A percentile compares a stretch with the other conserved stretches of the same genome.
Conservation (phyloP, 2,113 vertebrate species). For the Halichoerus grypus region DNA sequence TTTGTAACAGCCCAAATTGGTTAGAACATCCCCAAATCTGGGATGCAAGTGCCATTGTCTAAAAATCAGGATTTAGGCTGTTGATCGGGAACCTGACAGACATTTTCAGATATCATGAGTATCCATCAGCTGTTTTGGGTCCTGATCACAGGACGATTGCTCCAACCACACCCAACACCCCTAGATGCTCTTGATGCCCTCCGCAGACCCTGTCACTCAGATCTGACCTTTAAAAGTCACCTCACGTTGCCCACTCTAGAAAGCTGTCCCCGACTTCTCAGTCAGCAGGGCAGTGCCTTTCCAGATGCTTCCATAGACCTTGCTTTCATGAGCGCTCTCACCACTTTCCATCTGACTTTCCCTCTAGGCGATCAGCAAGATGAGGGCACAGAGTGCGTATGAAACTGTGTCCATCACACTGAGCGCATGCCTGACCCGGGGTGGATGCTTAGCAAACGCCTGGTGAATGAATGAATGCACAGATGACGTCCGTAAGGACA, state of each 20-base stretch:
- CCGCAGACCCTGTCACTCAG: not conserved
- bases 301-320: not conserved
- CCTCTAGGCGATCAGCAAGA: not conserved
- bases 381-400: not conserved
- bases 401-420: not conserved
- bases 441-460: not conserved
- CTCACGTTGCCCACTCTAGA: not conserved
- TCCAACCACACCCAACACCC: not conserved
- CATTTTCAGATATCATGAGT: not conserved
- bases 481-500: not conserved
- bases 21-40: not conserved
- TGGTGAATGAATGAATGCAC: not conserved
- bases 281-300: not conserved
- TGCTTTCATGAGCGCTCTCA: not conserved
- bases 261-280: not conserved
- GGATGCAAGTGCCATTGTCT: not conserved
- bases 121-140: not conserved
- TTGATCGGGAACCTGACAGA: not conserved
- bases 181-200: not conserved
- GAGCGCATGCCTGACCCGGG: not conserved
- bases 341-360: not conserved
- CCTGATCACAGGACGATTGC: not conserved
- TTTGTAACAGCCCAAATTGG: not conserved
- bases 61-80: not conserved
- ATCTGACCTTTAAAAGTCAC: not conserved